Evolutionary conservation across 2,888 invertebrate genomes (phyloP), one percentile per base, ranked within the genome.

Genomic region (Sphaerophoria taeniata): DNA sequence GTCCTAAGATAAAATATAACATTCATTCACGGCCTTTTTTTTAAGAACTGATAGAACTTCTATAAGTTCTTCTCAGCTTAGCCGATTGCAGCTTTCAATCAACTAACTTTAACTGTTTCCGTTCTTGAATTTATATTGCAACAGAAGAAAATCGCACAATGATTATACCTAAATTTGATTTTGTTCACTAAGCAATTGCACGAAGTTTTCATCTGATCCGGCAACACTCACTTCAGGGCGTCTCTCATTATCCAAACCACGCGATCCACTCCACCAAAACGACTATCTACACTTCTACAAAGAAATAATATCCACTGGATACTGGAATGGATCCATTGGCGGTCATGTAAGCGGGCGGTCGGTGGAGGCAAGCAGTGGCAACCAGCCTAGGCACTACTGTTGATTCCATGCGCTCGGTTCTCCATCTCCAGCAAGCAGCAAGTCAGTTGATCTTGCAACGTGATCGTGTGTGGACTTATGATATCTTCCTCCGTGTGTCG

Each of bases 391-490:
- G 11, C 61, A 43, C 69, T 70, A 65, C 43, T 70, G 58, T 74
- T 33, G 71, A 75, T 79, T 84, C 47, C 58, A 79, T 87, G 75
- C 74, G 79, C 76, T 65, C 80, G 24, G 24, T 24, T 24, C 24
- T 24, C 24, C 1, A 24, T 24, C 24, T 24, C 24, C 24, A 24
- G 80, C 87, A n/a, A n/a, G n/a, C 83, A 87, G 43, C 43, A 6
- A 43, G 43, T 43, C 12, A 43, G 87, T 87, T 76, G 79, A 84
- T 80, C 84, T 87, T 84, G 84, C 84, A 80, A 84, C 84, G 80
- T 77, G 85, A 70, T 73, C 85, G 85, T 74, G 85, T 80, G 76
- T 85, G 76, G 85, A 77, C 63, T 65, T 36, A 53, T 24, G 12
- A 43, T 43, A 43, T 69, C 55, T 63, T 51, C 3, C n/a, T 76